Percentiles rank a stretch among this genome's conserved stretches.
Evolutionary conservation across 2,888 invertebrate genomes (phyloP).

Genomic region (Melikaiella ostensackeni): DNA sequence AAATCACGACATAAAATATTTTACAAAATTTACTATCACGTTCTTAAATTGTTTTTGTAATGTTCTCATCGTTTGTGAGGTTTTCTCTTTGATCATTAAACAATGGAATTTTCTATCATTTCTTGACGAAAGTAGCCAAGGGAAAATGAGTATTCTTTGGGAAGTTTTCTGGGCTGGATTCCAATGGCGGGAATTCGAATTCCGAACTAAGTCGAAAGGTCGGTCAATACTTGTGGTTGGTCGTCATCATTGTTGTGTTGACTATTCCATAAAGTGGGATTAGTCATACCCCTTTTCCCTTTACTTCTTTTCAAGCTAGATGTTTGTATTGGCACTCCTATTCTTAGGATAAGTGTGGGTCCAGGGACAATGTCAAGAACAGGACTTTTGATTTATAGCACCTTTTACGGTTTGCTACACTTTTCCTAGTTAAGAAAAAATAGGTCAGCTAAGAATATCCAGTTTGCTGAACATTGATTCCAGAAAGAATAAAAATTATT

Average conservation of each 20-base stretch:
- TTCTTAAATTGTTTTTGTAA: not conserved
- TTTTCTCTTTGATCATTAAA: not conserved
- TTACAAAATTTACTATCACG: not conserved
- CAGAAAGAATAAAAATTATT: not conserved
- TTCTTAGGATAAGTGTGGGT: not conserved
- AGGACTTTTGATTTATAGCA: not conserved
- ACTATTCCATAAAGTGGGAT: not conserved
- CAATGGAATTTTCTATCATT: not conserved
- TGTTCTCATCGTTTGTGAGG: not conserved
- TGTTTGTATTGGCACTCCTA: not conserved
- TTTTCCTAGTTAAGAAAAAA: not conserved
- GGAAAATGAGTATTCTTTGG: not conserved
- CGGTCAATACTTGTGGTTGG: slow-evolving; percentile 12
- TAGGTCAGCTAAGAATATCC: not conserved
- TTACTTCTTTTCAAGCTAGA: not conserved
- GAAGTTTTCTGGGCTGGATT: not conserved
- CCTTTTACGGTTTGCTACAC: not conserved
- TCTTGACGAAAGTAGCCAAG: not conserved
- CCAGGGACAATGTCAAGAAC: slow-evolving; percentile 2
- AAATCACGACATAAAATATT: not conserved
- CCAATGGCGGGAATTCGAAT: not conserved
- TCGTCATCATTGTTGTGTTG: not conserved
- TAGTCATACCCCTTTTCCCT: slow-evolving; percentile 3
- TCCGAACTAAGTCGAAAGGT: slow-evolving; percentile 2
- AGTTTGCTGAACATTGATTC: not conserved